Evolutionary conservation across 2,797 vertebrate species (phyloP), one percentile per base, ranked within the genome.

Genomic region (Hemibagrus guttatus): DNA sequence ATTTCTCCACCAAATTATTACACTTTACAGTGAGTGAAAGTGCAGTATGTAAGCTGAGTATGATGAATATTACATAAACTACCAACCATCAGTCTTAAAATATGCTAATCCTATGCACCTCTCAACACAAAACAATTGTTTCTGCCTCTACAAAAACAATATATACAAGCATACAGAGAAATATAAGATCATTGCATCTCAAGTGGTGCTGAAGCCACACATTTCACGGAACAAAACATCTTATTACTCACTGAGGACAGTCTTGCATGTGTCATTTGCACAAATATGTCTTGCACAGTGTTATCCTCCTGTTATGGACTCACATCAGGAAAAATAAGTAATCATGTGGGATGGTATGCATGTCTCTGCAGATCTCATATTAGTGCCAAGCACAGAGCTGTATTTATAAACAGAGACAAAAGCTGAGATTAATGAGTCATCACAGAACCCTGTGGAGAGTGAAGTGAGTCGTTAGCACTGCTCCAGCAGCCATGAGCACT

Each of bases 291-390:
- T 58, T 81, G 35, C 39, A 58, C n/a, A 23, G 58, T 83, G 63
- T 80, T 49, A 56, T 84, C 86, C 39, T 84, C 81, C 85, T 64
- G 17, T 83, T 87, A 68, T 54, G 42, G 54, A 72, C 72, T 83
- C 76, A 69, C 83, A 76, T 88, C 35, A 59, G 72, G 79, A 85
- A 87, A 91, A 90, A 86, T 68, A 86, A 88, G 84, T 83, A 88
- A 89, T 91, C 86, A 89, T 87, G 81, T 88, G 87, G 81, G 54
- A 90, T 86, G 69, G 72, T 90, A 88, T 80, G 87, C 64, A 86
- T 88, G 85, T 90, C 90, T 88, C 87, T 68, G 84, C 88, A 89
- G 92, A 94, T 91, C 90, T 85, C 84, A 92, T 87, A 92, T 93
- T 92, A 91, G 87, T 86, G 89, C 90, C 83, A 90, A 91, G 87